Conservation (phyloP, 2,888 invertebrate species). For the Boloria euphrosyne region DNA sequence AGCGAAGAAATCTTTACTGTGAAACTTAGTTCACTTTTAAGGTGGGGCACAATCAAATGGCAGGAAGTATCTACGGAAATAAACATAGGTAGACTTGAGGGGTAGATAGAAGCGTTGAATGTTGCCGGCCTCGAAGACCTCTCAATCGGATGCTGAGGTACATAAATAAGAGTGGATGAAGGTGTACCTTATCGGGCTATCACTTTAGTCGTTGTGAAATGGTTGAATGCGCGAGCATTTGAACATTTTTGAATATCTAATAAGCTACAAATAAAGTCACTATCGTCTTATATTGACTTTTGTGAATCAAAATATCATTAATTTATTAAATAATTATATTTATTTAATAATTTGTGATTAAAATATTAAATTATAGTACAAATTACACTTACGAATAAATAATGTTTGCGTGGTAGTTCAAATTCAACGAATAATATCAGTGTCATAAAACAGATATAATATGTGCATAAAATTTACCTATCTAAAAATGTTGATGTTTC, state of each 20-base stretch:
- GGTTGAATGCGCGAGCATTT: constrained; percentile 11
- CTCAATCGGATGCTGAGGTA: constrained; percentile 78
- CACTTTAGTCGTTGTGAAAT: constrained; percentile 22
- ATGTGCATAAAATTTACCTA: no score
- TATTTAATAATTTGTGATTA: no score
- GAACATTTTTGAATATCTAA: background rate
- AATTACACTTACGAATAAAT: no score
- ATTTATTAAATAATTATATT: no score
- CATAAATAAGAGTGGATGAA: constrained; percentile 79
- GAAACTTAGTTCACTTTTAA: constrained; percentile 41
- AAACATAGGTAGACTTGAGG: constrained; percentile 71
- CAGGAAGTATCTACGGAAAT: constrained; percentile 73
- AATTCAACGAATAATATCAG: no score
- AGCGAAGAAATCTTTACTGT: constrained; percentile 36
- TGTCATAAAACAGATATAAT: no score
- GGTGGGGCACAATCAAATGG: constrained; percentile 55
- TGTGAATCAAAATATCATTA: no score
- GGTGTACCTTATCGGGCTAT: constrained; percentile 61
- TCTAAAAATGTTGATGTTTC: no score
- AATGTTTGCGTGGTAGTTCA: no score
- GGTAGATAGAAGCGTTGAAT: constrained; percentile 76
- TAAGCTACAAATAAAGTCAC: no score
- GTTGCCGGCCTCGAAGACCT: constrained; percentile 64
- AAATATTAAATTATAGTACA: no score
- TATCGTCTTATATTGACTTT: no score